These are phyloP conservation scores for Leptestheria dahalacensis DNA, from an alignment of 1,140 invertebrate genomes.

Conservation along the genomic window DNA sequence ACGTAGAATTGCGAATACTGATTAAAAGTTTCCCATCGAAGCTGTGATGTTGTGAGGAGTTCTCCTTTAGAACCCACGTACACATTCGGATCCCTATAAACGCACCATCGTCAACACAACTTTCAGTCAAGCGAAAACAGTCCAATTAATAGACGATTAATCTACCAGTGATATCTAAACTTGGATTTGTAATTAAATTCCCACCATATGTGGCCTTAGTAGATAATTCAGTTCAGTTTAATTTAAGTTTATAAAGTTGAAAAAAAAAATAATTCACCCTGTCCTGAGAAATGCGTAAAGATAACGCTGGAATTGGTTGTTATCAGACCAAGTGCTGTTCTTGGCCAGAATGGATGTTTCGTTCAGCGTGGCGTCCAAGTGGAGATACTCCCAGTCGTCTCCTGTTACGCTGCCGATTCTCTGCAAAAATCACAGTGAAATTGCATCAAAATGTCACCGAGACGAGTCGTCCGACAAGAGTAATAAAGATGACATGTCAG, in stretches of 20 bases:
- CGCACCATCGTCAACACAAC: neutral
- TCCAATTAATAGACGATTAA: neutral
- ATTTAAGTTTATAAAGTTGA: neutral
- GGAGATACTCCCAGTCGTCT: constrained; percentile 52
- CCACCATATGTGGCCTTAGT: too few relatives aligned
- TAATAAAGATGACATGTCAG: too few relatives aligned
- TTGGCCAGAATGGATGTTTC: neutral
- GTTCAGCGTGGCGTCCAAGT: constrained; percentile 11
- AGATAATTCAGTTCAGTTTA: neutral
- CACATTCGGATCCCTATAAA: constrained; percentile 4
- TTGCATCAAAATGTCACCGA: too few relatives aligned
- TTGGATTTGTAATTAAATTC: too few relatives aligned
- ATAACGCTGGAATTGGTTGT: neutral
- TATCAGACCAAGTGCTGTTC: neutral
- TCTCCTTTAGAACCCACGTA: constrained; percentile 5
- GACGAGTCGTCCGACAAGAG: too few relatives aligned
- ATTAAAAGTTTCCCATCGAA: constrained; percentile 7
- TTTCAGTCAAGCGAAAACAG: neutral
- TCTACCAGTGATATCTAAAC: too few relatives aligned
- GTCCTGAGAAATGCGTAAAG: neutral
- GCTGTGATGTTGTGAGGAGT: neutral
- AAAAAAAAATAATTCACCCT: neutral
- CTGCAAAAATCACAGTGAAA: constrained; percentile 33
- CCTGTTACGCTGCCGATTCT: constrained; percentile 64
- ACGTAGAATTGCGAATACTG: constrained; percentile 3